Evolutionary conservation across 2,888 invertebrate species (phyloP).

Genomic region (Proisotoma minuta): DNA sequence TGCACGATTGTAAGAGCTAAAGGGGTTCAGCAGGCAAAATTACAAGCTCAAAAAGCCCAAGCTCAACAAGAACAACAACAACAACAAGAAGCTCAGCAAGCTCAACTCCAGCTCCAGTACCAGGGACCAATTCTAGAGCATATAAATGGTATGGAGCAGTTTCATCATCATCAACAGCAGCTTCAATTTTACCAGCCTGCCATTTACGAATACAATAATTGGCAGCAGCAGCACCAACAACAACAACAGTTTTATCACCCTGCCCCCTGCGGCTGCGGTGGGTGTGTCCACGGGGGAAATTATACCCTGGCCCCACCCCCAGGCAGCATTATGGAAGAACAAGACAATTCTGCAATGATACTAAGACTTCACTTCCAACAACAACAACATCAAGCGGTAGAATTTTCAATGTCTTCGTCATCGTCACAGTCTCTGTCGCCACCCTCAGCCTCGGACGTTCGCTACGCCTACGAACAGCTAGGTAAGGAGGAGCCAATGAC

Average conservation of each 20-base stretch:
- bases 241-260: background rate
- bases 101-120: background rate
- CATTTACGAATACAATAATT: background rate
- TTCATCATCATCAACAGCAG: too few species aligned
- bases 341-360: too few species aligned
- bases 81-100: background rate
- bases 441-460: constrained; percentile 21
- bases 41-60: background rate
- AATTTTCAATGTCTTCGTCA: too few species aligned
- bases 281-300: too few species aligned
- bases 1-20: constrained; percentile 18
- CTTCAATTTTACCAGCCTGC: too few species aligned
- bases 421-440: too few species aligned
- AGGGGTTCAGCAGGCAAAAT: background rate
- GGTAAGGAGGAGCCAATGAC: too few species aligned
- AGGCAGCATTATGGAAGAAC: too few species aligned
- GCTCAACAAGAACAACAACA: background rate
- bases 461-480: constrained; percentile 21
- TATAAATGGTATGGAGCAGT: background rate
- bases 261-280: too few species aligned
- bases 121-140: background rate
- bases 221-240: background rate
- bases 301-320: too few species aligned
- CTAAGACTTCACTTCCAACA: background rate
- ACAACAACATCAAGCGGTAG: background rate